Evolutionary conservation across 1,140 invertebrate genomes (phyloP).

Genomic region (Lycorma delicatula): DNA sequence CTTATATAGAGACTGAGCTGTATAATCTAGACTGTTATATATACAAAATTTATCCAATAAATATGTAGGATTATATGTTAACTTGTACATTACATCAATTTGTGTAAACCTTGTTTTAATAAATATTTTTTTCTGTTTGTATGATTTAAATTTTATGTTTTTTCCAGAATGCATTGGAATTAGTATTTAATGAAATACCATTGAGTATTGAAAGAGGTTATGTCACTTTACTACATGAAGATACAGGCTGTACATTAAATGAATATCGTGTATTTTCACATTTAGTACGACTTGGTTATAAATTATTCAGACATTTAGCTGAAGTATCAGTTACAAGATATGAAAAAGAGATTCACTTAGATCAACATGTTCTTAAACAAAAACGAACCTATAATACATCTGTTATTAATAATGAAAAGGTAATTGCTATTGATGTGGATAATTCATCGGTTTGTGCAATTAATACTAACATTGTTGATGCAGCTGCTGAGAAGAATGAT

Average conservation of each 20-base stretch:
- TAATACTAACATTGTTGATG: not conserved
- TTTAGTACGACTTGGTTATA: constrained; percentile 47
- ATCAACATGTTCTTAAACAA: constrained; percentile 6
- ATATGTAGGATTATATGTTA: too few relatives aligned
- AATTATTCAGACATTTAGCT: constrained; percentile 23
- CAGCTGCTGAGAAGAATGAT: not conserved
- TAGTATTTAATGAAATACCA: constrained; percentile 45
- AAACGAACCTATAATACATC: not conserved
- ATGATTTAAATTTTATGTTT: not conserved
- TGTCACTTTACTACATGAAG: constrained; percentile 41
- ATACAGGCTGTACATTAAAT: constrained; percentile 40
- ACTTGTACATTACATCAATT: too few relatives aligned
- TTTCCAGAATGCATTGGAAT: constrained; percentile 47
- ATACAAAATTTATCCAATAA: too few relatives aligned
- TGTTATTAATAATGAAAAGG: constrained; percentile 17
- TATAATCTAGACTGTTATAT: too few relatives aligned
- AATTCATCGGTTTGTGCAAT: not conserved
- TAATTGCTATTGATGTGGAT: constrained; percentile 11
- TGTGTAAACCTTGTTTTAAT: too few relatives aligned
- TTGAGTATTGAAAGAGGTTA: constrained; percentile 54
- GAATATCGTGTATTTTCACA: constrained; percentile 54
- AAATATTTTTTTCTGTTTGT: too few relatives aligned
- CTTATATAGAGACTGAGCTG: too few relatives aligned
- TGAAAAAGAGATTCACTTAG: constrained; percentile 16
- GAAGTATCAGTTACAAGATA: constrained; percentile 29